These are phyloP conservation scores for Adoxophyes honmai DNA, from an alignment of 1,140 invertebrate species.

Conservation along the genomic window DNA sequence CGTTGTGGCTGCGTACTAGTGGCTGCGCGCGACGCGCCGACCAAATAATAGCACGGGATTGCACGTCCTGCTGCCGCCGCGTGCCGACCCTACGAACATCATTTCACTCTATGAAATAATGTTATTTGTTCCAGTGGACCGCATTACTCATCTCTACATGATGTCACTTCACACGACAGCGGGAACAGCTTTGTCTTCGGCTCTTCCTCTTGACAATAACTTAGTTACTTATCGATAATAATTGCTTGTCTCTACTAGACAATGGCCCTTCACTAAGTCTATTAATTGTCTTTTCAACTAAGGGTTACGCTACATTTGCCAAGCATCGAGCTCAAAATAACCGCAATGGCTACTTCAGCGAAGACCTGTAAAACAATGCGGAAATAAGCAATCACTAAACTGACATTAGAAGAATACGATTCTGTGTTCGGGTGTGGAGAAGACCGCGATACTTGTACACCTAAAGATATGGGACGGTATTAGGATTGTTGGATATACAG, in stretches of 20 bases:
- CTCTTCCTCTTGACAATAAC: not conserved
- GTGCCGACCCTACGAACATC: constrained; percentile 48
- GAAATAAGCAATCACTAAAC: no score
- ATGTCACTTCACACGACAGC: constrained; percentile 18
- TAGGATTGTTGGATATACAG: no score
- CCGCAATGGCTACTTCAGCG: no score
- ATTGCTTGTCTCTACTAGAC: no score
- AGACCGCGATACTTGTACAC: no score
- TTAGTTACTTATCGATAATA: not conserved
- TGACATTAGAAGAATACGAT: no score
- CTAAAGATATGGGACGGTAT: no score
- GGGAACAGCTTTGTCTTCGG: not conserved
- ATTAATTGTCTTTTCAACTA: not conserved
- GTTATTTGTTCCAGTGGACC: constrained; percentile 29
- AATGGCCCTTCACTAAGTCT: not conserved
- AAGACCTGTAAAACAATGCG: no score
- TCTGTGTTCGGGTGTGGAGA: no score
- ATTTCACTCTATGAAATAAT: constrained; percentile 44
- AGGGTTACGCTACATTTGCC: no score
- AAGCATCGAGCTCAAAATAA: no score
- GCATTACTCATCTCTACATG: constrained; percentile 26
- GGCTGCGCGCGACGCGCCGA: constrained; percentile 38
- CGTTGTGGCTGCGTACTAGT: constrained; percentile 26
- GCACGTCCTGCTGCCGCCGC: constrained; percentile 47
- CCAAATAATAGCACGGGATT: constrained; percentile 55